Evolutionary conservation across 37 sponge, comb jelly and placozoan species (phyloP).

Genomic region (Lycopodina hypogea): DNA sequence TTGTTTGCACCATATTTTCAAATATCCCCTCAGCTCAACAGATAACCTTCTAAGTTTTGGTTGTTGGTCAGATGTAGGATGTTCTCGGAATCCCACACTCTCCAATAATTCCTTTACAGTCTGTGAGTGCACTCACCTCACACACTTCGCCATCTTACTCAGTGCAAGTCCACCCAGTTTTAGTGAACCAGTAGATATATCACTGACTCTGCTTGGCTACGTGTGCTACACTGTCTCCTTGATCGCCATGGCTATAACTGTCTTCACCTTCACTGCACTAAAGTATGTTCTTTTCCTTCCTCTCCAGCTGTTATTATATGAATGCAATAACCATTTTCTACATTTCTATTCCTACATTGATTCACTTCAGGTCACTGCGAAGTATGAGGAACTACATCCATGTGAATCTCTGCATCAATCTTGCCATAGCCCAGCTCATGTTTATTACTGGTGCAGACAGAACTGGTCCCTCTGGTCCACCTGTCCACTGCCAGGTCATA

Average conservation of each 20-base stretch:
- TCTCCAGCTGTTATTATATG: too few species aligned
- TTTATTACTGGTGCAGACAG: constrained; percentile 37
- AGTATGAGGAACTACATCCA: constrained; percentile 57
- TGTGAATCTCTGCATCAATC: constrained; percentile 50
- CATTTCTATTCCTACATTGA: neutral
- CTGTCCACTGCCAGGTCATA: constrained; percentile 25
- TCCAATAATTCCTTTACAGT: constrained; percentile 18
- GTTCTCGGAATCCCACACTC: neutral
- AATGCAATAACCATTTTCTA: too few species aligned
- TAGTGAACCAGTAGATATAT: neutral
- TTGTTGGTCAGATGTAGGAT: too few species aligned
- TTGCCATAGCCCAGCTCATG: constrained; percentile 54
- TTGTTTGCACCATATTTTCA: too few species aligned
- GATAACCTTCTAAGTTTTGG: too few species aligned
- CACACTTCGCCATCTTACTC: constrained; percentile 70
- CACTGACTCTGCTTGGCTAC: constrained; percentile 12
- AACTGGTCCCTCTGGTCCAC: neutral
- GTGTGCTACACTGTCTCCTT: constrained; percentile 9
- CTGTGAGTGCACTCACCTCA: constrained; percentile 64
- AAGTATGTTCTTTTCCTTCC: neutral
- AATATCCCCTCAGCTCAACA: too few species aligned
- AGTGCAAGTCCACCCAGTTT: constrained; percentile 8
- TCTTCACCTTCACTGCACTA: constrained; percentile 2
- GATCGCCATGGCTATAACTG: constrained; percentile 10
- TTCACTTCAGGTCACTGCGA: constrained; percentile 39